phyloP scores from a whole-genome alignment of 2,797 vertebrate species.

The Denticeps clupeoides region DNA sequence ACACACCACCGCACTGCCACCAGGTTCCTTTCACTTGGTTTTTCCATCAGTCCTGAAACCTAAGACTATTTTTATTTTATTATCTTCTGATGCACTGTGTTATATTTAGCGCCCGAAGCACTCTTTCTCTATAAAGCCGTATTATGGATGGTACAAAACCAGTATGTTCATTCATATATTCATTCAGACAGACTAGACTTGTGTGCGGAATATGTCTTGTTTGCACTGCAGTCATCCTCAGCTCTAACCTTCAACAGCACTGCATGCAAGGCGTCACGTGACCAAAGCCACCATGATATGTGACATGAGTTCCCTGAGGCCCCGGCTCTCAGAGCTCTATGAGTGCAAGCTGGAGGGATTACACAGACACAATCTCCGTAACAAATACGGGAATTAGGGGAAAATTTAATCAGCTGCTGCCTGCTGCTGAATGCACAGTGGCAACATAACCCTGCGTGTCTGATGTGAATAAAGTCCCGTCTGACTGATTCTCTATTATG shows the following conservation, averaged over 20 bases:
- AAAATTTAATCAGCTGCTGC: conserved; percentile 31
- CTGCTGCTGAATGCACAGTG: conserved; percentile 11
- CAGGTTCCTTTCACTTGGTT: too few species aligned
- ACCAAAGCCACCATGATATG: conserved; percentile 25
- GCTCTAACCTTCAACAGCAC: neutral
- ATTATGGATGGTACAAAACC: too few species aligned
- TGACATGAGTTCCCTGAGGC: conserved; percentile 27
- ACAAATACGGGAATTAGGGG: conserved; percentile 34
- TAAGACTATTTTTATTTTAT: too few species aligned
- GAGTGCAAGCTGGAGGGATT: conserved; percentile 25
- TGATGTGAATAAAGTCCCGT: conserved; percentile 15
- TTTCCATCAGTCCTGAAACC: too few species aligned
- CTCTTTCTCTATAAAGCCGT: too few species aligned
- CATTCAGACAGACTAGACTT: too few species aligned
- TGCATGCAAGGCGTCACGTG: conserved; percentile 5
- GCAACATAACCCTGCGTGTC: conserved; percentile 13
- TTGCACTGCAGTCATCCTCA: conserved; percentile 11
- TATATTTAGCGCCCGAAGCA: too few species aligned
- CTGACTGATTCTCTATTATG: conserved; percentile 8
- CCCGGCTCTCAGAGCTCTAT: conserved; percentile 10
- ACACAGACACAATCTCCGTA: conserved; percentile 28
- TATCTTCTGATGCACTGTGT: too few species aligned
- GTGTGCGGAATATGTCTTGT: neutral
- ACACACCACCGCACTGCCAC: too few species aligned
- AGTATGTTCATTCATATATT: too few species aligned